phyloP scores from a whole-genome alignment of 2,113 vertebrate genomes.

The Pimephales promelas region DNA sequence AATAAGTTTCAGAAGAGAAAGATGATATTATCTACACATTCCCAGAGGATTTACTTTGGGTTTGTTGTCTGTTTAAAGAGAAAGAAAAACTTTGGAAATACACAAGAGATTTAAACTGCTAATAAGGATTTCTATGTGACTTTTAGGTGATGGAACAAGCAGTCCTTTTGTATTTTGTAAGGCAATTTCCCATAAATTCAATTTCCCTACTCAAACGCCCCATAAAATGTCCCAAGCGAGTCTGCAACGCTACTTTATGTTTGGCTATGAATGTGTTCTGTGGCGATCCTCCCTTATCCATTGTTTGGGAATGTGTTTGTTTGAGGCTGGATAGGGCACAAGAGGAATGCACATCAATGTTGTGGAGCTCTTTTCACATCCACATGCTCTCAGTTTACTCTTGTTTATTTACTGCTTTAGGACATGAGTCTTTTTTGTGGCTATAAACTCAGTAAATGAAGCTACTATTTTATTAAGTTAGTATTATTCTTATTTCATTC shows the following conservation, averaged over 20 bases:
- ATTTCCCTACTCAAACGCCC: background rate
- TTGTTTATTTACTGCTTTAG: background rate
- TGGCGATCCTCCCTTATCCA: constrained; percentile 35
- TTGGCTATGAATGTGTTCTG: constrained; percentile 1
- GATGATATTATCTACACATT: constrained; percentile 1
- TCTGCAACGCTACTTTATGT: background rate
- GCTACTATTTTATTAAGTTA: background rate
- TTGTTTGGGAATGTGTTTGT: constrained; percentile 49
- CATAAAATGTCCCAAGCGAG: background rate
- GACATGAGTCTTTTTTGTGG: background rate
- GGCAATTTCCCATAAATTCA: background rate
- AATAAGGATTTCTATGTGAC: background rate
- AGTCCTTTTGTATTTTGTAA: background rate
- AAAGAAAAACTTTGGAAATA: background rate
- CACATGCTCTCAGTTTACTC: background rate
- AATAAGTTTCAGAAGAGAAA: constrained; percentile 1
- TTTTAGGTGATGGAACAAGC: background rate
- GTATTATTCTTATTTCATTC: background rate
- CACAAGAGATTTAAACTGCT: background rate
- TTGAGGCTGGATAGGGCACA: constrained; percentile 43
- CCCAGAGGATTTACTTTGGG: background rate
- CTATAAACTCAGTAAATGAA: background rate
- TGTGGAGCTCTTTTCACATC: background rate
- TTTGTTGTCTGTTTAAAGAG: background rate
- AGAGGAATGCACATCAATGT: constrained; percentile 26